A percentile compares a stretch with the other conserved stretches of the same genome.
phyloP scores from a whole-genome alignment of 2,888 invertebrate species.

The Pycnomerus fuliginosus region DNA sequence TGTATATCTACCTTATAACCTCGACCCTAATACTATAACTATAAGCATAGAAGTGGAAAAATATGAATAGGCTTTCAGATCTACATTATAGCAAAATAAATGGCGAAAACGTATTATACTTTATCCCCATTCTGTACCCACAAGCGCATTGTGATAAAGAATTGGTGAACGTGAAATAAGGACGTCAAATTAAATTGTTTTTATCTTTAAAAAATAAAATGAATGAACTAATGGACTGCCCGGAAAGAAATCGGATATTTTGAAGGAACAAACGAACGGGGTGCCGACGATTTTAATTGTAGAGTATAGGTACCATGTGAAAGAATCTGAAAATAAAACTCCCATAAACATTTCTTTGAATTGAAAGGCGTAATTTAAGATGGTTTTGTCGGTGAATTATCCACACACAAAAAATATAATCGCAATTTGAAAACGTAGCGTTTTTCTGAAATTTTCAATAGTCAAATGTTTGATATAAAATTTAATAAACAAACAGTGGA shows the following conservation, averaged over 20 bases:
- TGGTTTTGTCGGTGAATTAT: conserved; percentile 20
- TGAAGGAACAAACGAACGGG: conserved; percentile 25
- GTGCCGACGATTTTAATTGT: conserved; percentile 27
- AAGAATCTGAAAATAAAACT: conserved; percentile 26
- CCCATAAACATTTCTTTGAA: conserved; percentile 23
- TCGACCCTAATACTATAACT: no score
- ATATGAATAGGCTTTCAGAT: no score
- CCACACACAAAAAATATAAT: conserved; percentile 17
- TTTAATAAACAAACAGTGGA: conserved; percentile 11
- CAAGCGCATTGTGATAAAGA: no score
- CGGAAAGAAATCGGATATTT: conserved; percentile 27
- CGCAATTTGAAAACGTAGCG: conserved; percentile 13
- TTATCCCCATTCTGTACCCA: no score
- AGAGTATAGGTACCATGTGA: conserved; percentile 16
- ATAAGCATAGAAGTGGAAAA: no score
- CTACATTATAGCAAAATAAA: not conserved
- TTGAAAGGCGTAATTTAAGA: conserved; percentile 20
- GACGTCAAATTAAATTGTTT: not conserved
- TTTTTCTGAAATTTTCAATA: not conserved
- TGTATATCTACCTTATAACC: no score
- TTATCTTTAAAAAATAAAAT: conserved; percentile 5
- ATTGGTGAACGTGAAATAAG: no score
- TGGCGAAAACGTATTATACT: no score
- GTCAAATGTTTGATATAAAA: conserved; percentile 4
- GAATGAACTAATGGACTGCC: conserved; percentile 11